A percentile compares a stretch with the other conserved stretches of the same genome.
phyloP scores from a whole-genome alignment of 2,888 invertebrate genomes.

The Meliscaeva auricollis region DNA sequence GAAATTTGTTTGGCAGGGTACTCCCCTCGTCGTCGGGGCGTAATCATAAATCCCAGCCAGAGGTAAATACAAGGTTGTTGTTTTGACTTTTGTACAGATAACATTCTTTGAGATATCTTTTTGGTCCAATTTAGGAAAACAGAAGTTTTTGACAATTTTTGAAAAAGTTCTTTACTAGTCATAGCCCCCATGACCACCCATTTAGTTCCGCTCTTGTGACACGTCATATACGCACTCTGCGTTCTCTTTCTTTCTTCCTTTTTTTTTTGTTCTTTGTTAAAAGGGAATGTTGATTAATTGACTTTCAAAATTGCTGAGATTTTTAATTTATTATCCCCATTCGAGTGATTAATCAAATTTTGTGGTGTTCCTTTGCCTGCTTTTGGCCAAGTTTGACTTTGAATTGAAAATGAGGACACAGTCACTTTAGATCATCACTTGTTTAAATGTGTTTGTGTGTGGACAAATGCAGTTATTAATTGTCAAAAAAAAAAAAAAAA shows the following conservation, averaged over 20 bases:
- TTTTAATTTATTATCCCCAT: conserved; percentile 84
- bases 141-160: too few relatives aligned
- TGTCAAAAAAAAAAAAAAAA: conserved; percentile 37
- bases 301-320: conserved; percentile 84
- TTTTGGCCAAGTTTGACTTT: conserved; percentile 53
- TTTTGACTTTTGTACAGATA: too few relatives aligned
- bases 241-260: conserved; percentile 18
- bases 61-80: too few relatives aligned
- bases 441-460: conserved; percentile 51
- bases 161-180: too few relatives aligned
- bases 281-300: conserved; percentile 83
- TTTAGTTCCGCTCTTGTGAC: background rate
- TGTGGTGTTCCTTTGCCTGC: conserved; percentile 42
- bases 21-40: background rate
- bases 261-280: conserved; percentile 30
- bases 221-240: background rate
- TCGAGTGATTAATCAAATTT: conserved; percentile 82
- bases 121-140: too few relatives aligned
- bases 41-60: too few relatives aligned
- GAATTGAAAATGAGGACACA: conserved; percentile 51
- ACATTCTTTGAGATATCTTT: too few relatives aligned
- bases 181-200: background rate
- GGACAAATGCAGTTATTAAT: conserved; percentile 75
- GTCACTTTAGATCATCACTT: conserved; percentile 33
- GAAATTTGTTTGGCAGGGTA: background rate